These are phyloP conservation scores for Diachrysia chrysitis DNA, from an alignment of 2,888 invertebrate species.

Conservation along the genomic window DNA sequence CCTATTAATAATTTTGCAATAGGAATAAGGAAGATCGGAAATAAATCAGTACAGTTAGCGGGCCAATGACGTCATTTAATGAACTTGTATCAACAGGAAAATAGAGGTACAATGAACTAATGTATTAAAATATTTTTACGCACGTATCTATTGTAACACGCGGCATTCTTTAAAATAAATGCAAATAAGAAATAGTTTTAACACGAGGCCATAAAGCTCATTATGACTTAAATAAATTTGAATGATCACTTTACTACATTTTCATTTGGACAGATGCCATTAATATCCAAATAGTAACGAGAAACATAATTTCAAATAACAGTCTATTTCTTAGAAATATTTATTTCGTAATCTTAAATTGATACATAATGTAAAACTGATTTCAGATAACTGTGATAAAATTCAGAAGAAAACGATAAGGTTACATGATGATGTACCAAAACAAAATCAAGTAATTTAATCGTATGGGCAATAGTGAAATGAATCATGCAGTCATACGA, in stretches of 20 bases:
- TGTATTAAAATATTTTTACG: constrained; percentile 45
- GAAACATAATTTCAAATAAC: constrained; percentile 50
- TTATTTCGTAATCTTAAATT: constrained; percentile 48
- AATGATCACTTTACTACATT: constrained; percentile 37
- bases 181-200: constrained; percentile 36
- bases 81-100: constrained; percentile 53
- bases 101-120: constrained; percentile 58
- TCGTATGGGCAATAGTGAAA: constrained; percentile 65
- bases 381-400: not conserved
- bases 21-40: constrained; percentile 30
- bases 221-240: constrained; percentile 27
- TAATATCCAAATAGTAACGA: constrained; percentile 52
- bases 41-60: constrained; percentile 33
- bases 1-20: too few relatives aligned
- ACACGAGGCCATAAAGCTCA: constrained; percentile 35
- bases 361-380: constrained; percentile 28
- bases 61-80: constrained; percentile 56
- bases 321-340: constrained; percentile 57
- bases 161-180: constrained; percentile 13
- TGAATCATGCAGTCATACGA: constrained; percentile 72
- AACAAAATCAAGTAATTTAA: constrained; percentile 49
- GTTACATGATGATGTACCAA: constrained; percentile 2
- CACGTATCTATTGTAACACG: constrained; percentile 39
- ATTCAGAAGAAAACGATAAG: not conserved
- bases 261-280: constrained; percentile 66